phyloP scores from a whole-genome alignment of 2,113 vertebrate genomes.

The Oryzias curvinotus region DNA sequence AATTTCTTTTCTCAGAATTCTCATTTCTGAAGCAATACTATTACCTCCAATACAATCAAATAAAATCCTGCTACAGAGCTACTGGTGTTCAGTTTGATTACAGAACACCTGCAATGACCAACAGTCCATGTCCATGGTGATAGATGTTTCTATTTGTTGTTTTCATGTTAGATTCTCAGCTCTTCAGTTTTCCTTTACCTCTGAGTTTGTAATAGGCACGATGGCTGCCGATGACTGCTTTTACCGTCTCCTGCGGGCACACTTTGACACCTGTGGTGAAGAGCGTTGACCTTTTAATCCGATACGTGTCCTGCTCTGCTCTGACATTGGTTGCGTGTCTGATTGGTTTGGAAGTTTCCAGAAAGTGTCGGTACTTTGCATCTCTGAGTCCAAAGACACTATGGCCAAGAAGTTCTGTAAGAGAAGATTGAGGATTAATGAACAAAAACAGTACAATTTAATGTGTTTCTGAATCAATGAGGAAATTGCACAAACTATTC shows the following conservation, averaged over 20 bases:
- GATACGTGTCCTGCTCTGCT: constrained; percentile 73
- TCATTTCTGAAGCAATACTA: constrained; percentile 35
- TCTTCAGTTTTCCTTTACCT: constrained; percentile 77
- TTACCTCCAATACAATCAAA: constrained; percentile 41
- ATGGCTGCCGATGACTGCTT: constrained; percentile 86
- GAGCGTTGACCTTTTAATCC: constrained; percentile 83
- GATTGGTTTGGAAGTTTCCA: constrained; percentile 70
- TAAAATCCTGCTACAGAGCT: constrained; percentile 19
- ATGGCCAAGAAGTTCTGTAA: constrained; percentile 78
- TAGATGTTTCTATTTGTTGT: constrained; percentile 20
- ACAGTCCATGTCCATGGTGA: constrained; percentile 11
- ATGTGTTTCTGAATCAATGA: no score
- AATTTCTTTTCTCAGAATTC: constrained; percentile 44
- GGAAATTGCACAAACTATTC: no score
- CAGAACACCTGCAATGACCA: neutral
- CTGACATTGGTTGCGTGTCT: constrained; percentile 74
- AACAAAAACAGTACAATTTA: no score
- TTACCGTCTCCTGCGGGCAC: constrained; percentile 88
- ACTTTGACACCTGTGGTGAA: constrained; percentile 85
- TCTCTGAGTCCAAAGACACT: constrained; percentile 78
- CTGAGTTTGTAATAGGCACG: constrained; percentile 89
- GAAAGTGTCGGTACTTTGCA: constrained; percentile 78
- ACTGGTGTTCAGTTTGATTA: constrained; percentile 27
- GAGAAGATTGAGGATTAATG: constrained; percentile 15
- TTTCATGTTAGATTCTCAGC: neutral